Evolutionary conservation across 2,888 invertebrate species (phyloP), one percentile per base, ranked within the genome.

Genomic region (Drosophila neonasuta): DNA sequence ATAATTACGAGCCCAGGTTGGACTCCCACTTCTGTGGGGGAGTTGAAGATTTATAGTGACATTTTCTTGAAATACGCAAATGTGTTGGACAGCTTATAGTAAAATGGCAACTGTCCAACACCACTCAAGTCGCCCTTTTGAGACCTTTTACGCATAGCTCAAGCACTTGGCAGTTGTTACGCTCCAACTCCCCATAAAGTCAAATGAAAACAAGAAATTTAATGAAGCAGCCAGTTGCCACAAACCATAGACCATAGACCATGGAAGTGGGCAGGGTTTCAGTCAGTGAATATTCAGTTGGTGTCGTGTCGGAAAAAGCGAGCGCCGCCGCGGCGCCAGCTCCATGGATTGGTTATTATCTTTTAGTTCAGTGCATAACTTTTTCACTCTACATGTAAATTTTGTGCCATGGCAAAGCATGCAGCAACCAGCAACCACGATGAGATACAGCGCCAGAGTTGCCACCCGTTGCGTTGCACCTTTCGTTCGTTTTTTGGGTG

Each of bases 321-420:
- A 54, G 50, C 59, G 41, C 41, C 70, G 50, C 65, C 45, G 48
- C n/a, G n/a, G 44, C 49, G 49, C 58, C 63, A 48, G 63, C 63
- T 67, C 45, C 69, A 77, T 83, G 66, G 77, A 84, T 86, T 86
- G 80, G 69, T 79, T 87, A 83, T 83, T 85, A 85, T 83, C 80
- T 85, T 76, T 75, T 68, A 76, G 76, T 83, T 82, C 68, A 65
- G 70, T 71, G 68, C 70, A 77, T 39, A 86, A 86, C 80, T 84
- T 86, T 86, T 86, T 74, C 84, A 73, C 80, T 83, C 68, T 84
- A 70, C 72, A 81, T 81, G 85, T 82, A 85, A 82, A 82, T 82
- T 85, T 82, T 58, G 24, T 24, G 63, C 72, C 60, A 39, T 52
- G 59, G 41, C 32, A 7, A 4, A 20, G 42, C 48, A 13, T 4